These are phyloP conservation scores for Automeris io DNA, from an alignment of 2,888 invertebrate genomes.

Conservation along the genomic window DNA sequence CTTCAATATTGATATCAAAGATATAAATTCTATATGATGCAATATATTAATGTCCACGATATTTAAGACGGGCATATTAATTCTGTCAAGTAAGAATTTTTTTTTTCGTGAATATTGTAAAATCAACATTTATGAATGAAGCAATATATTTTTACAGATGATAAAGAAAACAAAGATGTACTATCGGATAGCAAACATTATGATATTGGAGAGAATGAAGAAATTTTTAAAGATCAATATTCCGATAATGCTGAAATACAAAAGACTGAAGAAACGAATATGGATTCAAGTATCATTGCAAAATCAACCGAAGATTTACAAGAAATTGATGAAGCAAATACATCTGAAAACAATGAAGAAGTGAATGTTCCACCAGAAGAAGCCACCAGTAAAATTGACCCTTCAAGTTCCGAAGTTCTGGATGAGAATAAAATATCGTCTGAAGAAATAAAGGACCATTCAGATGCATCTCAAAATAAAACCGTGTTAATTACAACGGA, in stretches of 20 bases:
- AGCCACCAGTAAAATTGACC: background rate
- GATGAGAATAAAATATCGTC: background rate
- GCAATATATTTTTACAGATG: slow-evolving; percentile 1
- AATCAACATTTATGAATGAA: too few relatives aligned
- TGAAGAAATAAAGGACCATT: background rate
- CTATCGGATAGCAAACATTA: background rate
- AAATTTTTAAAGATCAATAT: background rate
- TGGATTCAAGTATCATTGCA: background rate
- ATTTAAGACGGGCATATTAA: too few relatives aligned
- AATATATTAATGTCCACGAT: too few relatives aligned
- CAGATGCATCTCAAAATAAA: background rate
- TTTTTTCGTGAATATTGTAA: too few relatives aligned
- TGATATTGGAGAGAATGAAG: background rate
- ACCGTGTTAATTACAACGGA: background rate
- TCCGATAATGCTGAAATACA: background rate
- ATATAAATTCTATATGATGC: too few relatives aligned
- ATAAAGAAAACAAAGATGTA: background rate
- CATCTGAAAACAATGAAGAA: background rate
- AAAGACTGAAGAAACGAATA: background rate
- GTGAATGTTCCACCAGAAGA: background rate
- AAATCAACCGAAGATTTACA: background rate
- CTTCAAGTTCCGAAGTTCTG: background rate
- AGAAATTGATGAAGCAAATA: background rate
- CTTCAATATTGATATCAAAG: too few relatives aligned
- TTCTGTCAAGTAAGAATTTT: too few relatives aligned